phyloP scores from a whole-genome alignment of 1,140 invertebrate genomes.

The Calephelis virginiensis region DNA sequence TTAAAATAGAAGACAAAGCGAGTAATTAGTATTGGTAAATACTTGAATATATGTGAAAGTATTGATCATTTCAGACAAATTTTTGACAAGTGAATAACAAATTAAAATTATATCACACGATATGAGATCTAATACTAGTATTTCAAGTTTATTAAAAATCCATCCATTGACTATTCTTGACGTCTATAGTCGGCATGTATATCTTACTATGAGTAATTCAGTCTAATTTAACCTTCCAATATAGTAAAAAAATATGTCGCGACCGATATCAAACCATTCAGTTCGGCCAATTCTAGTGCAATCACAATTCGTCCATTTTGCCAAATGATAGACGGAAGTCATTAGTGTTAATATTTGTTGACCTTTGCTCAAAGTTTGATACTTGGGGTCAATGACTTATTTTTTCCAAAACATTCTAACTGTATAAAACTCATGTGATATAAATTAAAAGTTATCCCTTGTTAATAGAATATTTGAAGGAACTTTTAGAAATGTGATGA shows the following conservation, averaged over 20 bases:
- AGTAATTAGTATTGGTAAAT: background rate
- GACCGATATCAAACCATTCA: no score
- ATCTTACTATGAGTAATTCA: no score
- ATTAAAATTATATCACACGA: conserved; percentile 7
- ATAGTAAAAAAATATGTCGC: no score
- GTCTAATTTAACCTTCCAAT: no score
- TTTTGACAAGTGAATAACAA: background rate
- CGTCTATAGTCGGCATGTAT: no score
- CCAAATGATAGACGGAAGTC: no score
- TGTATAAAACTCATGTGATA: background rate
- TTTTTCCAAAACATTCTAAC: background rate
- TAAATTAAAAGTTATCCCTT: background rate
- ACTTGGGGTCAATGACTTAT: no score
- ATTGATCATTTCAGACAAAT: background rate
- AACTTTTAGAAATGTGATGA: background rate
- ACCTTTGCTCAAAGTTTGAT: no score
- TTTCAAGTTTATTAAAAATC: background rate
- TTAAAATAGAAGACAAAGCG: background rate
- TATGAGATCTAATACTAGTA: background rate
- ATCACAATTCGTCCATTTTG: no score
- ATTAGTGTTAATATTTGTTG: no score
- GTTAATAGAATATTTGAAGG: background rate
- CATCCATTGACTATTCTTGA: no score
- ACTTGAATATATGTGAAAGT: conserved; percentile 1
- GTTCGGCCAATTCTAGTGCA: no score